phyloP scores from a whole-genome alignment of 2,113 vertebrate genomes.

The Telmatochromis brichardi region DNA sequence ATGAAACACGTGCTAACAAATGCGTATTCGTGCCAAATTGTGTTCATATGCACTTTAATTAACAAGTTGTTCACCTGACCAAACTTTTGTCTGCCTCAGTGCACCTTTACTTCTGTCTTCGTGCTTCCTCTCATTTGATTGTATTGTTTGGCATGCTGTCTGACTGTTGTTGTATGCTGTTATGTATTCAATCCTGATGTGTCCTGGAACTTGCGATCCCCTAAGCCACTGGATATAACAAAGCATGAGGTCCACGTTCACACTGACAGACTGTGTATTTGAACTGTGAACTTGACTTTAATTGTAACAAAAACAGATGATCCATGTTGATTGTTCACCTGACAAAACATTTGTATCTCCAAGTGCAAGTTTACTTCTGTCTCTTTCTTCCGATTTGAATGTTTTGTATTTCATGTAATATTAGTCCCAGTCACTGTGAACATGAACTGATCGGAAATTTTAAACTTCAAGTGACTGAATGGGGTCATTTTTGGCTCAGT shows the following conservation, averaged over 20 bases:
- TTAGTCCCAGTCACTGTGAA: background rate
- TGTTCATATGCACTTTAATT: background rate
- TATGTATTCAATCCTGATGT: background rate
- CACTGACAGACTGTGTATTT: background rate
- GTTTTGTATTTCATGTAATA: background rate
- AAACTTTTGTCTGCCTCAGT: background rate
- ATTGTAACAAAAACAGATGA: background rate
- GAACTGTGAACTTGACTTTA: background rate
- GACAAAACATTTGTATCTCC: background rate
- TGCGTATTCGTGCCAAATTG: background rate
- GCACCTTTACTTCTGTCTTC: background rate
- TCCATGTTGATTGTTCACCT: background rate
- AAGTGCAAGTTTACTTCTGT: background rate
- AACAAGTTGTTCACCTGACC: background rate
- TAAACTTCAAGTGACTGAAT: background rate
- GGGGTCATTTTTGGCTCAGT: background rate
- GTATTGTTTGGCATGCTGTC: background rate
- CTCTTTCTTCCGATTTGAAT: background rate
- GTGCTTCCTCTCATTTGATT: fast-evolving
- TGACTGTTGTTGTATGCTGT: background rate
- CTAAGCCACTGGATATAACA: background rate
- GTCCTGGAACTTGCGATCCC: background rate
- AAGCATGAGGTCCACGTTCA: background rate
- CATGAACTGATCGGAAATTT: background rate
- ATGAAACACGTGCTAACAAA: background rate